These are phyloP conservation scores for Istiophorus platypterus DNA, from an alignment of 2,113 vertebrate species.

Conservation along the genomic window DNA sequence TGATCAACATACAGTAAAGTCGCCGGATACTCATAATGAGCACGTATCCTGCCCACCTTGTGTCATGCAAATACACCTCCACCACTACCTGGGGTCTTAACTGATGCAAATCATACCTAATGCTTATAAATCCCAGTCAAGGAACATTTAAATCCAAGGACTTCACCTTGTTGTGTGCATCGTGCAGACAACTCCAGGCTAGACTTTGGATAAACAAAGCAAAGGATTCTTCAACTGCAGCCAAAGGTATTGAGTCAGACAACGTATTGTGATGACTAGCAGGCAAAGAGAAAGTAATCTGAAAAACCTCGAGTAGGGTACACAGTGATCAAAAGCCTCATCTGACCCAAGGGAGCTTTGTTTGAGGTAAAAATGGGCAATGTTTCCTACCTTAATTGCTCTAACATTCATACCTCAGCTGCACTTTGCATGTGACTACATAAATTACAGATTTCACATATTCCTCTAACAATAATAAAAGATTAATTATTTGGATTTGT, in stretches of 20 bases:
- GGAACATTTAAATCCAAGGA: constrained; percentile 21
- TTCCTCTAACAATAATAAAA: constrained; percentile 10
- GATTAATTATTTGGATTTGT: constrained; percentile 29
- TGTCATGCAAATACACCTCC: constrained; percentile 60
- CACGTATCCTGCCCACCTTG: constrained; percentile 3
- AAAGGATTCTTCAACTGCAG: constrained; percentile 50
- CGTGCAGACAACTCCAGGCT: constrained; percentile 37
- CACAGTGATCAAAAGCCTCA: constrained; percentile 23
- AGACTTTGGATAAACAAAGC: constrained; percentile 58
- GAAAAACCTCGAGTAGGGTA: constrained; percentile 29
- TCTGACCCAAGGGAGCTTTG: constrained; percentile 17
- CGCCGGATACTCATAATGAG: constrained; percentile 27
- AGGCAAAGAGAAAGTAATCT: constrained; percentile 14
- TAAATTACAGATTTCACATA: constrained; percentile 3
- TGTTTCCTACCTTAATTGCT: constrained; percentile 11
- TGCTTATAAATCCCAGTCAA: constrained; percentile 40
- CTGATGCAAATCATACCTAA: constrained; percentile 70
- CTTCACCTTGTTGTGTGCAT: constrained; percentile 46
- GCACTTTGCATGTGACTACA: not conserved
- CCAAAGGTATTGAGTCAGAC: constrained; percentile 51
- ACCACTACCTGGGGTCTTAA: constrained; percentile 57
- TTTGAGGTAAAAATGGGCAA: constrained; percentile 48
- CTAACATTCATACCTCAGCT: not conserved
- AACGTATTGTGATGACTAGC: not conserved
- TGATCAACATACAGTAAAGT: constrained; percentile 57